phyloP scores from a whole-genome alignment of 2,888 invertebrate species.

The Galerucella nymphaeae region DNA sequence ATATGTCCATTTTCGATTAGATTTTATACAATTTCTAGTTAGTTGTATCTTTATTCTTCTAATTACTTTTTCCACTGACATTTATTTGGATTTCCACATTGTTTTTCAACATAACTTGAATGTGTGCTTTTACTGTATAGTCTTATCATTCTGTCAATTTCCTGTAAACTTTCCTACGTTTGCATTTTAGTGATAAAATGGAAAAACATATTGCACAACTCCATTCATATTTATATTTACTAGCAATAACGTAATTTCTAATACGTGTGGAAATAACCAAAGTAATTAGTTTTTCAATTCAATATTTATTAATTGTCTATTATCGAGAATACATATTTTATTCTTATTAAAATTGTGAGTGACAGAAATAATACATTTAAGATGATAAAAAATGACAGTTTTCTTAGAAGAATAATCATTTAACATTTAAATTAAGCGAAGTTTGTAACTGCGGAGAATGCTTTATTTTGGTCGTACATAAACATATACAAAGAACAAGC shows the following conservation, averaged over 20 bases:
- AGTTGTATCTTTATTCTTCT: too few relatives aligned
- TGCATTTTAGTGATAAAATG: background rate
- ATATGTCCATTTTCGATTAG: too few relatives aligned
- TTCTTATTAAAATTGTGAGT: too few relatives aligned
- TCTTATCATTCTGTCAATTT: background rate
- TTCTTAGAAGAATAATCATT: too few relatives aligned
- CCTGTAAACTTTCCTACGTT: background rate
- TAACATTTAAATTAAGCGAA: slow-evolving; percentile 2
- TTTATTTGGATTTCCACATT: too few relatives aligned
- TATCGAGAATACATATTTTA: too few relatives aligned
- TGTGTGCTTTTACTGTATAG: background rate
- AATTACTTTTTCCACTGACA: too few relatives aligned
- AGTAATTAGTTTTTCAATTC: background rate
- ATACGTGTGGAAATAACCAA: background rate
- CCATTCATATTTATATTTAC: background rate
- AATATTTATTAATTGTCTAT: too few relatives aligned
- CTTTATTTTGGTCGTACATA: slow-evolving; percentile 22
- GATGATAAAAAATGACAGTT: too few relatives aligned
- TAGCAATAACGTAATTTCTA: background rate
- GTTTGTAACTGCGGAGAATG: slow-evolving; percentile 14
- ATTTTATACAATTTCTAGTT: too few relatives aligned
- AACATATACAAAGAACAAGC: slow-evolving; percentile 33
- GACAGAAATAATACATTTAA: too few relatives aligned
- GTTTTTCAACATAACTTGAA: background rate
- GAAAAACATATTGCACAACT: background rate